These are phyloP conservation scores for Xyliphius kryptos DNA, from an alignment of 2,113 vertebrate genomes.

Conservation along the genomic window DNA sequence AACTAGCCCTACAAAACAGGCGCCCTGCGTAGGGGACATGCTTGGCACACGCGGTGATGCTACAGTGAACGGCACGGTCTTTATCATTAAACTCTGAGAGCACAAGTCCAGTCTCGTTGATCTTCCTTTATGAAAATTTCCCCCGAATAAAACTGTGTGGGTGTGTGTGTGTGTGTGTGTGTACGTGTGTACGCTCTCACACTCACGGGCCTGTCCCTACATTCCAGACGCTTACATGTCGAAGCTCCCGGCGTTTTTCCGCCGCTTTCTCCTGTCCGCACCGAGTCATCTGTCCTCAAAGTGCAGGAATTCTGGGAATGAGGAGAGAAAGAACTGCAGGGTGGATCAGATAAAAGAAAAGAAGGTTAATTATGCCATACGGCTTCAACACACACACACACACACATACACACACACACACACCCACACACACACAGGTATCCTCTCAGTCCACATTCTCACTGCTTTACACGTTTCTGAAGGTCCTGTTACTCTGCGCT, in stretches of 20 bases:
- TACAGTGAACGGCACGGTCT: too few relatives aligned
- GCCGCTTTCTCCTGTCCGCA: conserved; percentile 5
- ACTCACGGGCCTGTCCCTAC: conserved; percentile 1
- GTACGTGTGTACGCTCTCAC: background rate
- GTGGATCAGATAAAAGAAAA: conserved; percentile 1
- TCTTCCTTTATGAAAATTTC: too few relatives aligned
- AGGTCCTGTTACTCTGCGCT: too few relatives aligned
- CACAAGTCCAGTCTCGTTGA: too few relatives aligned
- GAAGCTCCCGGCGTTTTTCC: conserved; percentile 15
- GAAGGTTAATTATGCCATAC: background rate
- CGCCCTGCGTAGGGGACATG: too few relatives aligned
- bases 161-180: conserved; percentile 14
- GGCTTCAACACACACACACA: conserved; percentile 5
- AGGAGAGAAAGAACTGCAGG: background rate
- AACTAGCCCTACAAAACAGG: too few relatives aligned
- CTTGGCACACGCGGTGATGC: too few relatives aligned
- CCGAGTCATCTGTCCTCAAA: background rate
- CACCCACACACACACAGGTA: background rate
- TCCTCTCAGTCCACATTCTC: background rate
- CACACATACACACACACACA: background rate
- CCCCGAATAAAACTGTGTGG: background rate
- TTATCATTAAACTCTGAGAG: too few relatives aligned
- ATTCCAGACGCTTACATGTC: conserved; percentile 16
- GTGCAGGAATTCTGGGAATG: conserved; percentile 17
- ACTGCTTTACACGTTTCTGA: too few relatives aligned